Evolutionary conservation across 2,113 vertebrate genomes (phyloP).

Genomic region (Mustela lutreola): DNA sequence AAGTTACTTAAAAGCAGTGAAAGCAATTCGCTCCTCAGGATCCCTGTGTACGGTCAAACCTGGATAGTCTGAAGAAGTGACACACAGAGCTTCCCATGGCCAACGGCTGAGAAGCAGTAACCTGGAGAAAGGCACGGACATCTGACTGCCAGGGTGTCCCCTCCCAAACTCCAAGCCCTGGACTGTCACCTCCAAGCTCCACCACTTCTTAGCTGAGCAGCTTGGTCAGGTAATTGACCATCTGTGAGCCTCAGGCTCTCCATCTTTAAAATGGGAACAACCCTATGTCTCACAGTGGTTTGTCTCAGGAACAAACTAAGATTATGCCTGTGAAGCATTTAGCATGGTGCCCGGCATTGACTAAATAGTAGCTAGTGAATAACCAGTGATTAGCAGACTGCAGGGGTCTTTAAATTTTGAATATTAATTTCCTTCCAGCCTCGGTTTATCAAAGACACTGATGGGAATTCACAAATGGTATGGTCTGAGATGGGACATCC

Average conservation of each 20-base stretch:
- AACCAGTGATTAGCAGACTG: neutral
- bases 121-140: too few species aligned
- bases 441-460: neutral
- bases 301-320: neutral
- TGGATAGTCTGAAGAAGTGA: neutral
- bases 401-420: neutral
- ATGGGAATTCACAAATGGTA: neutral
- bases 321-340: neutral
- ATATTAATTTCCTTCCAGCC: neutral
- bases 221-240: neutral
- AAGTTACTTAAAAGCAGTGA: neutral
- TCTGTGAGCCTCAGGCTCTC: neutral
- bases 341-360: neutral
- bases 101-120: neutral
- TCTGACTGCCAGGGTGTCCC: neutral
- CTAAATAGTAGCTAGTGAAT: neutral
- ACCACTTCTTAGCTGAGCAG: fast-evolving
- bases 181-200: neutral
- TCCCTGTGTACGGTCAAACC: neutral
- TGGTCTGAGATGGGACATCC: neutral
- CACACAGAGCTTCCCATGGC: too few species aligned
- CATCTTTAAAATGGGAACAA: neutral
- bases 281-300: neutral
- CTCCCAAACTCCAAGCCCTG: too few species aligned
- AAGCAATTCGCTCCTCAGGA: neutral